Percentiles rank a stretch among this genome's conserved stretches.
Conservation (phyloP, 2,113 vertebrate species). For the Pseudorhombus dupliciocellatus region DNA sequence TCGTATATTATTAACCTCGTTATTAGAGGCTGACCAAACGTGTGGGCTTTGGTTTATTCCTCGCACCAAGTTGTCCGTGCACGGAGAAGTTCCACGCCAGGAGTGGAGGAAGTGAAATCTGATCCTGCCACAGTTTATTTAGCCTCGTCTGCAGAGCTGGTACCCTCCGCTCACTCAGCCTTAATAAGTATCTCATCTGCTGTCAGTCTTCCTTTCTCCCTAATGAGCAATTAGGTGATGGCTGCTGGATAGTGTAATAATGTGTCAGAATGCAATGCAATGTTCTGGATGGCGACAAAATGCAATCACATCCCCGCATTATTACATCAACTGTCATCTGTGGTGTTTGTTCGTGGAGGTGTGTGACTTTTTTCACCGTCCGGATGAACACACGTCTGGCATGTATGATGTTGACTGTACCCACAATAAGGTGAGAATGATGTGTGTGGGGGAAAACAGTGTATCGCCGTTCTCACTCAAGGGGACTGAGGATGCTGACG, state of each 20-base stretch:
- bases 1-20: constrained; percentile 40
- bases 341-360: constrained; percentile 17
- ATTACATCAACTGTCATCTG: constrained; percentile 54
- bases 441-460: too few relatives aligned
- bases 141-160: constrained; percentile 12
- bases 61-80: constrained; percentile 26
- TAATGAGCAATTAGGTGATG: constrained; percentile 60
- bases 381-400: background rate
- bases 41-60: constrained; percentile 28
- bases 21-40: constrained; percentile 33
- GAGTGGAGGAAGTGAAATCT: constrained; percentile 12
- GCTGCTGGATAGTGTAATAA: constrained; percentile 49
- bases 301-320: constrained; percentile 53
- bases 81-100: constrained; percentile 19
- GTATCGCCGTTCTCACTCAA: too few relatives aligned
- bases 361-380: constrained; percentile 11
- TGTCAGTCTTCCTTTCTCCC: constrained; percentile 27
- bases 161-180: constrained; percentile 30
- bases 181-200: constrained; percentile 48
- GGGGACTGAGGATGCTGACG: too few relatives aligned
- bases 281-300: constrained; percentile 36
- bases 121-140: constrained; percentile 38
- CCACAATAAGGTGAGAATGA: too few relatives aligned
- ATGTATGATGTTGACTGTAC: background rate
- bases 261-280: constrained; percentile 49